Evolutionary conservation across 1,140 invertebrate species (phyloP).

Genomic region (Cherax destructor): DNA sequence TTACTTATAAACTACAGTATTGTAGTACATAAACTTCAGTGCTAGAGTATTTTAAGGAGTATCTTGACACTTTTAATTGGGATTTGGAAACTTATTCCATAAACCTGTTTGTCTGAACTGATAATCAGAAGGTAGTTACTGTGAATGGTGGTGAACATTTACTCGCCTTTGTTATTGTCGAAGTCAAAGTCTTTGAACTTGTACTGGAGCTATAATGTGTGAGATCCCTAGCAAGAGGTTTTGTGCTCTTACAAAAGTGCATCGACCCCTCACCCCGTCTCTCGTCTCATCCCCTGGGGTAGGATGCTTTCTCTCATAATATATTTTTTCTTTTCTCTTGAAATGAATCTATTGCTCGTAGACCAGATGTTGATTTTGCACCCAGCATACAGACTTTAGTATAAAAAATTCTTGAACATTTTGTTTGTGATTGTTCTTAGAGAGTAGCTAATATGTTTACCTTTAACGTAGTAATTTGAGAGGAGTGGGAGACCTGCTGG

Average conservation of each 20-base stretch:
- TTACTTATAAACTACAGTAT: too few species aligned
- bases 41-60: too few species aligned
- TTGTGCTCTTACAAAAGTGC: not conserved
- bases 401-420: not conserved
- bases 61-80: too few species aligned
- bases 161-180: not conserved
- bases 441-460: too few species aligned
- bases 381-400: too few species aligned
- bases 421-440: not conserved
- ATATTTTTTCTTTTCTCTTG: too few species aligned
- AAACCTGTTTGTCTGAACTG: not conserved
- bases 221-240: constrained; percentile 31
- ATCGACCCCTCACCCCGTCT: constrained; percentile 2
- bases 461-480: too few species aligned
- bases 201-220: constrained; percentile 16
- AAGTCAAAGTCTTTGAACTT: not conserved
- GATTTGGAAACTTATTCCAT: too few species aligned
- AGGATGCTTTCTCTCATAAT: constrained; percentile 2
- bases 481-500: too few species aligned
- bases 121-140: not conserved
- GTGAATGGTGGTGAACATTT: not conserved
- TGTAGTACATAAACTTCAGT: too few species aligned
- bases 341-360: too few species aligned
- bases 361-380: too few species aligned
- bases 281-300: not conserved